Percentiles rank a stretch among this genome's conserved stretches.
phyloP scores from a whole-genome alignment of 2,113 vertebrate genomes.

The Pelobates fuscus region DNA sequence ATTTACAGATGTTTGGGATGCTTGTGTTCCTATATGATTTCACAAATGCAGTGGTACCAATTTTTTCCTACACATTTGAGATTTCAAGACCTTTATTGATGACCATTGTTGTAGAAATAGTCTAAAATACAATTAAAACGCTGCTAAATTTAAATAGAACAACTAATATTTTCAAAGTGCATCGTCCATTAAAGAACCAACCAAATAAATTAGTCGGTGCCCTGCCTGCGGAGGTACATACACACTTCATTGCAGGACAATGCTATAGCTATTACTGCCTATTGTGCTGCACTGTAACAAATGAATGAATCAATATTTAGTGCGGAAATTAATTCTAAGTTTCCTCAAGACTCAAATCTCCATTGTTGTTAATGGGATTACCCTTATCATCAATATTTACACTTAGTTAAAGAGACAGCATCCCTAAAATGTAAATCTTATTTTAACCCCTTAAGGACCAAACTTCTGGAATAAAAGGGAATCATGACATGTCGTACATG shows the following conservation, averaged over 20 bases:
- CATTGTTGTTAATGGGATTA: not conserved
- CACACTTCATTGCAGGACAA: slow-evolving; percentile 24
- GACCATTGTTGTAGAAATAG: too few relatives aligned
- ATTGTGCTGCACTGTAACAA: too few relatives aligned
- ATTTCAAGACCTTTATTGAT: too few relatives aligned
- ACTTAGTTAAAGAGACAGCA: too few relatives aligned
- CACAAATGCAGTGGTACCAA: slow-evolving; percentile 26
- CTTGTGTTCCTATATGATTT: not conserved
- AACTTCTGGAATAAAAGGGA: too few relatives aligned
- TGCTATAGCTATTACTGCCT: too few relatives aligned
- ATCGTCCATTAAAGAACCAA: slow-evolving; percentile 18
- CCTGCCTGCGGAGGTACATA: slow-evolving; percentile 28
- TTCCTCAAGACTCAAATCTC: not conserved
- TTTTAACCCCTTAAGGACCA: too few relatives aligned
- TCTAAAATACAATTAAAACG: slow-evolving; percentile 37
- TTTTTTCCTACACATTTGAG: slow-evolving; percentile 26
- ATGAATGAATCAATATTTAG: not conserved
- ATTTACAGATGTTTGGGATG: slow-evolving; percentile 15
- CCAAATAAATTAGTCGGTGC: slow-evolving; percentile 16
- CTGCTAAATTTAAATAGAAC: slow-evolving; percentile 3
- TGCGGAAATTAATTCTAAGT: not conserved
- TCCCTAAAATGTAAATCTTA: too few relatives aligned
- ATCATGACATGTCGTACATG: too few relatives aligned
- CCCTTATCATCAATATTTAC: not conserved
- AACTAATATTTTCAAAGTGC: slow-evolving; percentile 18